phyloP scores from a whole-genome alignment of 2,888 invertebrate species.

The Spicauda simplicius region DNA sequence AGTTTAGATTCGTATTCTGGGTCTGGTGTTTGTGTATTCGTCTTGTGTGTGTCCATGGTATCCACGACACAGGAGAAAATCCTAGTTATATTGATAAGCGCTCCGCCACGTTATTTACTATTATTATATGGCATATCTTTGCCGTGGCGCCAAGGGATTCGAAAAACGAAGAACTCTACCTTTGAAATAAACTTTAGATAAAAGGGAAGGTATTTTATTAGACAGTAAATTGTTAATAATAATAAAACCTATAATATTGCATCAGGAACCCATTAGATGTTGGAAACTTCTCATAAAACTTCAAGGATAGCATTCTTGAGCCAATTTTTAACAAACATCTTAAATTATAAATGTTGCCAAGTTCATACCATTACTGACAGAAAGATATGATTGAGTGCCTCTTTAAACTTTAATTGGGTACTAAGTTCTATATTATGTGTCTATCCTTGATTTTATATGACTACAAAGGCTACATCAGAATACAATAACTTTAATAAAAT shows the following conservation, averaged over 20 bases:
- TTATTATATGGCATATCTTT: no score
- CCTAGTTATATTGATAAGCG: no score
- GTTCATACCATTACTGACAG: slow-evolving; percentile 7
- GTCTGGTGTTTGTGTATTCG: no score
- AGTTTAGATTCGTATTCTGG: no score
- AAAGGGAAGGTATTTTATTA: no score
- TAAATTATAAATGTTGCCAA: slow-evolving; percentile 18
- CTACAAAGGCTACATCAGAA: background rate
- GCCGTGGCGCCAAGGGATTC: no score
- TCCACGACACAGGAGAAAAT: no score
- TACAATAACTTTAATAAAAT: no score
- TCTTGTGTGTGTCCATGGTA: no score
- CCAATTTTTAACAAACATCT: slow-evolving; percentile 1
- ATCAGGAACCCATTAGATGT: background rate
- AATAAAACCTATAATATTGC: background rate
- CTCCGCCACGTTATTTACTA: no score
- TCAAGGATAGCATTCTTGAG: slow-evolving; percentile 1
- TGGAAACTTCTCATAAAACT: background rate
- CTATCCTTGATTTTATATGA: background rate
- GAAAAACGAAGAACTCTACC: no score
- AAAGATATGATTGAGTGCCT: slow-evolving; percentile 12
- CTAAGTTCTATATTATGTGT: background rate
- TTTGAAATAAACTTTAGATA: no score
- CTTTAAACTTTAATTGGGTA: slow-evolving; percentile 12
- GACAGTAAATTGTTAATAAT: background rate